Evolutionary conservation across 2,888 invertebrate species (phyloP).

Genomic region (Odontocolon sp.): DNA sequence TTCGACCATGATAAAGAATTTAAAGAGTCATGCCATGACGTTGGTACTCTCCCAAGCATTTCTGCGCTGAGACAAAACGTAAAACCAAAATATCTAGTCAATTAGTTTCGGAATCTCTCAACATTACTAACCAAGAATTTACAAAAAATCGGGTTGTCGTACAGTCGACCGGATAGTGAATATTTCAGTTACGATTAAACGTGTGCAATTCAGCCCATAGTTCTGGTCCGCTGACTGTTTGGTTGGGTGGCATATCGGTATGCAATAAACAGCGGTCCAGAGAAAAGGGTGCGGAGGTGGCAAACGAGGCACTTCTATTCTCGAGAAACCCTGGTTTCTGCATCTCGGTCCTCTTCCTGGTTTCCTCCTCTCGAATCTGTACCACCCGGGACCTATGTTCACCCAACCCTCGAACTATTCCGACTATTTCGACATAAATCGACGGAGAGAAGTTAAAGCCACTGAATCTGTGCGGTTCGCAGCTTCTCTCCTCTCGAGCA

Average conservation of each 20-base stretch:
- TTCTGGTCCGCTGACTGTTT: conserved; percentile 39
- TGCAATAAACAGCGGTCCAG: conserved; percentile 62
- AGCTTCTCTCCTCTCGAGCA: conserved; percentile 29
- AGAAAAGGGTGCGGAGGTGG: conserved; percentile 27
- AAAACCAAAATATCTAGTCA: not conserved
- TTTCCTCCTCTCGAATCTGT: conserved; percentile 11
- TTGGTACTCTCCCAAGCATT: not conserved
- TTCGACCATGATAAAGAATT: not conserved
- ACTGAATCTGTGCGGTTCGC: conserved; percentile 36
- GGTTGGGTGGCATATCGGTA: conserved; percentile 63
- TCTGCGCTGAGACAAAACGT: not conserved
- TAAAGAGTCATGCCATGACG: not conserved
- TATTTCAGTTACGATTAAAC: conserved; percentile 22
- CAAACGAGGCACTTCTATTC: conserved; percentile 30
- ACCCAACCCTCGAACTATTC: conserved; percentile 57
- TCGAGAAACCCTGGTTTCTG: conserved; percentile 20
- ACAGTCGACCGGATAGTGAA: not conserved
- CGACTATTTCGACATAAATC: conserved; percentile 64
- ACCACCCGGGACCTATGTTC: conserved; percentile 13
- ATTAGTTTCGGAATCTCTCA: conserved; percentile 10
- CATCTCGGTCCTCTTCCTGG: not conserved
- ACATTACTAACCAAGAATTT: conserved; percentile 10
- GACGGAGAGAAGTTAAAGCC: conserved; percentile 56
- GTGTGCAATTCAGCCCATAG: conserved; percentile 31
- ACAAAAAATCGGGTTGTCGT: not conserved